phyloP scores from a whole-genome alignment of 53 echinoderm and acorn worm species.

The Stichopus horrens region DNA sequence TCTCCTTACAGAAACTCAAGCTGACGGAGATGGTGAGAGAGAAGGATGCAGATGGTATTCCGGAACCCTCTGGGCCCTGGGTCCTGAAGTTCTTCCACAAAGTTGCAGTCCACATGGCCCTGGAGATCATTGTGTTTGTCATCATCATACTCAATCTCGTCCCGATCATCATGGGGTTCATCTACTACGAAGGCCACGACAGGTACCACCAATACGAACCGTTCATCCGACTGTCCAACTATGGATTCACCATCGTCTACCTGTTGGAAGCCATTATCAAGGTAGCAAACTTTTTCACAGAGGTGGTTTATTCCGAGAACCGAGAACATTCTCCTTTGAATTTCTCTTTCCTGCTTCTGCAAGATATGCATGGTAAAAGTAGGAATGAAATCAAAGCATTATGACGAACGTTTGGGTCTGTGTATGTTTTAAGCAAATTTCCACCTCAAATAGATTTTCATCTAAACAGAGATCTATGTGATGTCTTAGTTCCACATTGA shows the following conservation, averaged over 20 bases:
- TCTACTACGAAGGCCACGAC: constrained; percentile 53
- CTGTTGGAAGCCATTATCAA: constrained; percentile 76
- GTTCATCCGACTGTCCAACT: constrained; percentile 67
- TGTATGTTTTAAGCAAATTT: too few relatives aligned
- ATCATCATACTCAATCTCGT: constrained; percentile 85
- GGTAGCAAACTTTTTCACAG: constrained; percentile 43
- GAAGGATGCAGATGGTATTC: constrained; percentile 57
- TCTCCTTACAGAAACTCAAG: constrained; percentile 66
- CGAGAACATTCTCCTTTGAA: too few relatives aligned
- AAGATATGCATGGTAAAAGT: too few relatives aligned
- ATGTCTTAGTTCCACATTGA: too few relatives aligned
- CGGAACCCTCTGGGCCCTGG: constrained; percentile 44
- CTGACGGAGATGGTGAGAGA: constrained; percentile 72
- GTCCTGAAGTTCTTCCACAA: constrained; percentile 56
- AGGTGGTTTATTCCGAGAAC: too few relatives aligned
- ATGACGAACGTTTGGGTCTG: too few relatives aligned
- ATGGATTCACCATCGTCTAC: constrained; percentile 71
- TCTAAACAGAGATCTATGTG: too few relatives aligned
- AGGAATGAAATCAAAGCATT: too few relatives aligned
- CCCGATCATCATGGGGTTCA: constrained; percentile 83
- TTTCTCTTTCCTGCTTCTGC: too few relatives aligned
- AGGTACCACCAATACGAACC: constrained; percentile 48
- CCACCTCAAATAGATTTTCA: too few relatives aligned
- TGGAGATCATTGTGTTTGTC: constrained; percentile 70
- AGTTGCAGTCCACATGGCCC: constrained; percentile 56